Percentiles rank a stretch among this genome's conserved stretches.
Conservation (phyloP, 2,888 invertebrate genomes). For the Pomacea canaliculata region DNA sequence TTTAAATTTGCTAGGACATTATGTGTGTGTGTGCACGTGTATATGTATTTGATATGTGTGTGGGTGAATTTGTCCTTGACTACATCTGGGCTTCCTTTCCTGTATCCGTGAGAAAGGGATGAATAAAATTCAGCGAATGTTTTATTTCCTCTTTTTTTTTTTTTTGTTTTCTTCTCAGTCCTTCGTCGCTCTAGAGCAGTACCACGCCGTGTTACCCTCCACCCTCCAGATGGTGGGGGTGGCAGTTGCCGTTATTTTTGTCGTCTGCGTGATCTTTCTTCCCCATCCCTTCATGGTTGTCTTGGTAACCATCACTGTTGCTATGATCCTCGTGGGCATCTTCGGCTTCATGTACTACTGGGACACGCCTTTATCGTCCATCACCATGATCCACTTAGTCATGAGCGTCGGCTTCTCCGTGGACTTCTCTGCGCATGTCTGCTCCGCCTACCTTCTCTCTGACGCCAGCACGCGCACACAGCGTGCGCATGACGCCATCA, state of each 20-base stretch:
- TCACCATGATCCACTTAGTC: constrained; percentile 63
- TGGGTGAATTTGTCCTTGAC: too few relatives aligned
- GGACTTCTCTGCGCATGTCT: constrained; percentile 57
- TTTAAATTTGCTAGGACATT: too few relatives aligned
- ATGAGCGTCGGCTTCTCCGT: constrained; percentile 63
- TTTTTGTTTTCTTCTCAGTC: not conserved
- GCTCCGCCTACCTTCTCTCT: constrained; percentile 46
- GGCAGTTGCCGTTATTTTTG: constrained; percentile 52
- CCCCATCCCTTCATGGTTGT: constrained; percentile 56
- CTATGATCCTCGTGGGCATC: constrained; percentile 56
- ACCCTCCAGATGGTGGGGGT: constrained; percentile 57
- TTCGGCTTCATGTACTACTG: constrained; percentile 58
- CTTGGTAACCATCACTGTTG: constrained; percentile 50
- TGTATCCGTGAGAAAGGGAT: constrained; percentile 13
- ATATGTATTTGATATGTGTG: too few relatives aligned
- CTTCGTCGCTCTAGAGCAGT: constrained; percentile 58
- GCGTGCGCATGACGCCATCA: constrained; percentile 38
- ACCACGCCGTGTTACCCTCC: constrained; percentile 51
- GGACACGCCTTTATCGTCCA: constrained; percentile 52
- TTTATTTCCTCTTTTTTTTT: too few relatives aligned
- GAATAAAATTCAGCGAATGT: too few relatives aligned
- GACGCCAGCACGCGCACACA: constrained; percentile 28
- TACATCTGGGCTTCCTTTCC: too few relatives aligned
- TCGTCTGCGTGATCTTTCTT: constrained; percentile 57
- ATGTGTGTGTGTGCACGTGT: too few relatives aligned